Evolutionary conservation across 64 coral and sea anemone species (phyloP), one percentile per base, ranked within the genome.

Genomic region (Dendronephthya gigantea): DNA sequence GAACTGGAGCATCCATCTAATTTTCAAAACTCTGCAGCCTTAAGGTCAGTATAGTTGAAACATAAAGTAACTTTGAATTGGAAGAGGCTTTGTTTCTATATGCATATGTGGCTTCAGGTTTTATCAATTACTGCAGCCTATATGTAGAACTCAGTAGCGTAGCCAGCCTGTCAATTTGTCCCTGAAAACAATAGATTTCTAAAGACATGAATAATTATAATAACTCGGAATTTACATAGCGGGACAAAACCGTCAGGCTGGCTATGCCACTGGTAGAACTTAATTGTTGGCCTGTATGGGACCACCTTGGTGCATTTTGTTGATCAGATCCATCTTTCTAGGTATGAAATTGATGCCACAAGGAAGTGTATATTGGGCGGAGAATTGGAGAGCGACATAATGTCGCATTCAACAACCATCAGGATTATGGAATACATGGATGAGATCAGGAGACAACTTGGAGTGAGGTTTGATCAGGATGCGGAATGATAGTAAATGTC

Each of bases 311-410:
- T 7, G 35, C 30, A 69, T 65, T 37, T 65, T 38, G 13, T 68
- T 27, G 35, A 22, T 17, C 68, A 32, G 23, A 62, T n/a, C 55
- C 25, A 19, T 48, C 23, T 25, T 15, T 82, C 0, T 49, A 96
- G 93, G 34, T 96, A 90, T 92, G 90, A 96, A 90, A 96, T 96
- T 68, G 56, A 96, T 65, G 94, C 83, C 12, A 91, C 93, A 16
- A 82, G 94, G 27, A 81, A 91, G 35, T 91, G 85, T 35, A 50
- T 97, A 25, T 12, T 93, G 16, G 29, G 81, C 45, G 87, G 90
- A 36, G 66, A 93, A 48, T 49, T 55, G 16, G 84, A 97, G 69
- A 97, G 88, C 68, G 74, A 89, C 2, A 85, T 79, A 2, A 91
- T 84, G 66, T 51, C 94, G 16, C 85, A 87, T 49, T 81, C 81